Evolutionary conservation across 92 coral and sea anemone genomes (phyloP), one percentile per base, ranked within the genome.

Genomic region (Parazoanthus swiftii): DNA sequence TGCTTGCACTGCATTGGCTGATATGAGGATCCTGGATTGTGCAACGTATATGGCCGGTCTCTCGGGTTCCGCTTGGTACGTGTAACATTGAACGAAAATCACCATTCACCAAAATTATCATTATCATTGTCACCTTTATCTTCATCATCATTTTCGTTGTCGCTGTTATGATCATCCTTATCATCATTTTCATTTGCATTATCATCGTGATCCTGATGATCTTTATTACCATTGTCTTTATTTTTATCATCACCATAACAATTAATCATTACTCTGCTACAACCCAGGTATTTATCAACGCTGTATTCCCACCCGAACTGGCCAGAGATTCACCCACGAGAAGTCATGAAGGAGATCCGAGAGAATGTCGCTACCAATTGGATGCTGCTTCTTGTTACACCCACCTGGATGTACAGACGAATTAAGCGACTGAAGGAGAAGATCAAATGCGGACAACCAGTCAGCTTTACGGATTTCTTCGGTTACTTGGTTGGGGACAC

Each of bases 1-100:
- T 10, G 98, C 88, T 1, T 82, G 92, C 81, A 87, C 92, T 70
- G 98, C 98, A 8, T 91, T 96, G 20, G 88, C 89, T 80, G 98
- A 96, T 71, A 90, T 91, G 65, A 91, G 82, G 23, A 72, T 96
- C 44, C 82, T 96, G 26, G 98, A 94, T 51, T 96, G 98, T 59
- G 86, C 77, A 67, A 94, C 93, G 71, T 96, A 92, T 86, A 88
- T 92, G 15, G 91, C 97, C 75, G 97, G 98, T 18, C 80, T 96
- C 65, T 96, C 98, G 13, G 98, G 98, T 8, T 94, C 98, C 4
- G 92, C 98, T 1, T 96, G 98, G 98, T 95, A 81, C 56, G 96
- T 21, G 42, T 4, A 46, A 0, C 58, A 63, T 2, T 21, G 23
- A 63, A 63, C 65, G 13, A 18, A 63, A 20, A 63, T 18, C 51